Evolutionary conservation across 1,140 invertebrate genomes (phyloP), one percentile per base, ranked within the genome.

Genomic region (Reticulitermes speratus): DNA sequence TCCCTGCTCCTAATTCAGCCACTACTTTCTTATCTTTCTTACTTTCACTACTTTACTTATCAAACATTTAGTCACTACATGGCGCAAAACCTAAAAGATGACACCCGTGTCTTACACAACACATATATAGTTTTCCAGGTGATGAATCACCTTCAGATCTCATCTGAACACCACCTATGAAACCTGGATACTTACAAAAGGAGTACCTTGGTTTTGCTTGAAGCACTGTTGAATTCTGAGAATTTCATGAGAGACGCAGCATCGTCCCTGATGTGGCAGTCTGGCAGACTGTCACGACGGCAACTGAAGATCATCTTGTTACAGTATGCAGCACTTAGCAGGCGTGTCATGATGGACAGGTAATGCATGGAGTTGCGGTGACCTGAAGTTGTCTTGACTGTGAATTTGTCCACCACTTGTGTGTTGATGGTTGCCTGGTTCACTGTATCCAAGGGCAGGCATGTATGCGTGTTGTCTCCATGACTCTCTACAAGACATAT

Each of bases 401-500:
- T 92, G 90, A 99, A 98, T 16, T 93, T 93, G 92, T 97, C 96
- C 87, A 97, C 95, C 12, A 99, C 92, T 87, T 96, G 93, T 25
- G 97, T 97, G 91, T 99, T 99, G 19, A 94, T 93, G 65, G 97
- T 92, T 0, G 97, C 97, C 93, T 99, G 98, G 87, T 93, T 91
- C 55, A 99, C 92, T 23, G 94, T 94, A 11, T 94, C 92, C 48
- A 97, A 89, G 25, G 97, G 96, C 87, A 99, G 90, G 8, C 94
- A 94, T 21, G 93, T 90, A 90, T 94, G 91, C 87, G 92, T 91
- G 89, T 94, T 94, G 84, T 91, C 92, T 0, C 94, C 95, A 90
- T 95, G 94, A 88, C 94, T 95, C 92, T 99, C 98, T 7, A 99
- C 93, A 88, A 99, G 92, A 91, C 99, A 99, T 86, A 98, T 96